Conservation (phyloP, 2,113 vertebrate species). For the Tautogolabrus adspersus region DNA sequence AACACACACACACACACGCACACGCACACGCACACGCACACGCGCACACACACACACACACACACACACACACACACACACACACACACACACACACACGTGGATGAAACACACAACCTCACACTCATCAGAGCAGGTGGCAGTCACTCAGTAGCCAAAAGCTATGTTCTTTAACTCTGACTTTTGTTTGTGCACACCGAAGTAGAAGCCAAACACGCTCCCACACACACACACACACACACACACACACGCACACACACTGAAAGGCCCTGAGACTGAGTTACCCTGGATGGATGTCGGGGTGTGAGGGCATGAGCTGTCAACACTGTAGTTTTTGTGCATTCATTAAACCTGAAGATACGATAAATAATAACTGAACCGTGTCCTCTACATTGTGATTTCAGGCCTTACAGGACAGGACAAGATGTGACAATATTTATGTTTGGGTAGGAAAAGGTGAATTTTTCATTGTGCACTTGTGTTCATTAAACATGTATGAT, state of each 20-base stretch:
- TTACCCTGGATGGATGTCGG: slow-evolving; percentile 14
- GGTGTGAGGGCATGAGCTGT: slow-evolving; percentile 29
- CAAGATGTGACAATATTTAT: slow-evolving; percentile 3
- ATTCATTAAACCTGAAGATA: slow-evolving; percentile 13
- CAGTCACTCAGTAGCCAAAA: background rate
- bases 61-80: no score
- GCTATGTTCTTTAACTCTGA: slow-evolving; percentile 9
- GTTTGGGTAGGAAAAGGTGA: slow-evolving; percentile 18
- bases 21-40: no score
- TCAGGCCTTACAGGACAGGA: slow-evolving; percentile 20
- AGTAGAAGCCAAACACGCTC: slow-evolving; percentile 11
- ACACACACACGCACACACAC: background rate
- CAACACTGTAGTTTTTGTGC: slow-evolving; percentile 25
- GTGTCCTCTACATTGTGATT: slow-evolving; percentile 1
- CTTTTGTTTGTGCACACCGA: background rate
- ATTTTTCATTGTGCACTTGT: slow-evolving; percentile 29
- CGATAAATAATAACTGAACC: slow-evolving; percentile 12
- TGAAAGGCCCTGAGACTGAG: slow-evolving; percentile 17
- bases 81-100: no score
- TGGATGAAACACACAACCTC: background rate
- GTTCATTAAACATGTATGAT: slow-evolving; percentile 46
- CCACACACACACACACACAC: background rate
- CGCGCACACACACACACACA: no score
- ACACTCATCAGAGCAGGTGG: slow-evolving; percentile 11
- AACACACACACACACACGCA: background rate